Evolutionary conservation across 92 coral and sea anemone genomes (phyloP), one percentile per base, ranked within the genome.

Genomic region (Phenganax subtilis): DNA sequence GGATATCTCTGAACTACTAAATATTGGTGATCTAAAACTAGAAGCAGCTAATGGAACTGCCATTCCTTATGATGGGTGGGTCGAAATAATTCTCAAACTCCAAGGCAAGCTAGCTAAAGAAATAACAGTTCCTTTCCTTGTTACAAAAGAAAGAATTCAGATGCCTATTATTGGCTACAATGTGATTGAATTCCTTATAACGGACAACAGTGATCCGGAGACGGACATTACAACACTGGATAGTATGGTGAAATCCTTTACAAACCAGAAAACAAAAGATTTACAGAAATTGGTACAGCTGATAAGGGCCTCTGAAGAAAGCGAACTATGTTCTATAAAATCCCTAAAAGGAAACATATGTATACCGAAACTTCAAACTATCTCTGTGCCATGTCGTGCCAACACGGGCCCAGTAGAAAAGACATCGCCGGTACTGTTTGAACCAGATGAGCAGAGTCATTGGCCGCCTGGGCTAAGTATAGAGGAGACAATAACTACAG

Each of bases 61-160:
- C 30, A 87, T 87, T 10, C 85, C 85, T 6, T 84, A 84, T 37
- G 57, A 72, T 15, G 85, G 85, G 31, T 80, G 85, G 85, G 75
- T 88, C 27, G 91, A 90, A 84, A 65, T 80, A 71, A 83, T 75
- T 60, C 78, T 88, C n/a, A 63, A 81, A 61, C 72, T 91, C 28
- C 10, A 82, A 55, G 75, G 71, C 52, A 60, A 76, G 28, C 75
- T 72, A 30, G 72, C 11, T 7, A 72, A 83, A 44, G 86, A 86
- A 71, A 57, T 88, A 15, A 76, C 68, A 77, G 90, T 88, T 47
- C 90, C 90, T 78, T 78, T 67, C 72, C 71, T 58, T 11, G 62
- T 55, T 27, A 30, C 55, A 6, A 60, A 71, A 1, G 47, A 37
- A 37, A 37, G 47, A 37, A 37, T 37, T 37, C 47, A 37, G 47